These are phyloP conservation scores for Ailurus styani DNA, from an alignment of 2,113 vertebrate species.

Conservation along the genomic window DNA sequence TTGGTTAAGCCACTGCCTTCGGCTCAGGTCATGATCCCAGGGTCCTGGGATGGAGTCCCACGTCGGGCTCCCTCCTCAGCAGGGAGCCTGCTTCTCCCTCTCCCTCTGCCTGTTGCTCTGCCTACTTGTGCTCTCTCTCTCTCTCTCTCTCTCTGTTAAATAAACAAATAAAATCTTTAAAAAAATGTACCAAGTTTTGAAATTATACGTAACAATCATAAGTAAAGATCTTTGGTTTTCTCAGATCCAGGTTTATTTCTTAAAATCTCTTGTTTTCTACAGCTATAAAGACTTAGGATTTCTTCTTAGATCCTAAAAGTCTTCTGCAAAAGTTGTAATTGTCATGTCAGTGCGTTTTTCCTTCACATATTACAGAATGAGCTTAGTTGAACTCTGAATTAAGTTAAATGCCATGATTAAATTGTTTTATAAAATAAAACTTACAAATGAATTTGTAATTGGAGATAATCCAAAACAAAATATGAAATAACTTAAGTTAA, in stretches of 20 bases:
- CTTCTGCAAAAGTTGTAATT: slow-evolving; percentile 35
- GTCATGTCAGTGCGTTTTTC: slow-evolving; percentile 54
- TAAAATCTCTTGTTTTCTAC: neutral
- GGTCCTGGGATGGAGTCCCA: no score
- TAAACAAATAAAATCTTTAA: no score
- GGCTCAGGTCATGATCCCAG: no score
- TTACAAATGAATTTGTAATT: slow-evolving; percentile 66
- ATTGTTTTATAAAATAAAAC: slow-evolving; percentile 72
- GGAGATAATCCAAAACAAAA: slow-evolving; percentile 61
- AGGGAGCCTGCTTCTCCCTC: no score
- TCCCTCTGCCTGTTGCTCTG: no score
- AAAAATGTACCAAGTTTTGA: neutral
- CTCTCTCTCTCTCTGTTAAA: no score
- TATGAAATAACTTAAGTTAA: slow-evolving; percentile 60
- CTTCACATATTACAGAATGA: slow-evolving; percentile 62
- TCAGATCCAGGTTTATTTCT: neutral
- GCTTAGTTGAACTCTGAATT: slow-evolving; percentile 57
- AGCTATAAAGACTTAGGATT: slow-evolving; percentile 41
- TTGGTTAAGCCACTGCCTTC: no score
- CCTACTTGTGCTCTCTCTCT: no score
- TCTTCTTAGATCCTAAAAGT: neutral
- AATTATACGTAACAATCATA: neutral
- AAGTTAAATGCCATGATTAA: slow-evolving; percentile 65
- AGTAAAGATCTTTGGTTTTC: neutral
- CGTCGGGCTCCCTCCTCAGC: no score